These are phyloP conservation scores for Cygnus buccinator DNA, from an alignment of 2,113 vertebrate species.

Conservation along the genomic window DNA sequence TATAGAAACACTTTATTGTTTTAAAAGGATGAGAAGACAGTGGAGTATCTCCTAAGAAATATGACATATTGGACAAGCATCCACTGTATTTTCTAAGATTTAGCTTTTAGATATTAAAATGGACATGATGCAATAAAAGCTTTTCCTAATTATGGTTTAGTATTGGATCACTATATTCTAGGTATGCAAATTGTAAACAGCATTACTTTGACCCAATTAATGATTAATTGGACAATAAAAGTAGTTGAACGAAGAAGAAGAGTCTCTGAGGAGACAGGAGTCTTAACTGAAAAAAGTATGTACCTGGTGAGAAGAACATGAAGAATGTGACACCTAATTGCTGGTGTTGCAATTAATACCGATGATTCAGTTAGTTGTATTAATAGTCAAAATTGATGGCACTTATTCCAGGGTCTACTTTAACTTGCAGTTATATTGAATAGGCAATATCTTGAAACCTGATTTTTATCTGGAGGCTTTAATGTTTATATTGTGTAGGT, in stretches of 20 bases:
- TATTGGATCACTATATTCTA: background rate
- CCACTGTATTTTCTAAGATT: background rate
- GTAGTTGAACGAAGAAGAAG: background rate
- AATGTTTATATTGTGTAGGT: background rate
- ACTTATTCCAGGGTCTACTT: background rate
- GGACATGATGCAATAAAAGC: background rate
- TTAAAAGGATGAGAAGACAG: background rate
- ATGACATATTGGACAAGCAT: background rate
- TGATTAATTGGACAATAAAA: background rate
- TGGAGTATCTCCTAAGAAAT: background rate
- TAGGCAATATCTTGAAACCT: background rate
- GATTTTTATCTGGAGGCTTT: background rate
- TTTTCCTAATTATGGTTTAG: background rate
- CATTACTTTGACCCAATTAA: background rate
- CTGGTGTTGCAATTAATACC: background rate
- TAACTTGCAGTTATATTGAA: background rate
- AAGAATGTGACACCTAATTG: background rate
- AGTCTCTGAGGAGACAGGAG: background rate
- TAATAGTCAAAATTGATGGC: background rate
- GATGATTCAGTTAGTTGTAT: background rate
- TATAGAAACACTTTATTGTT: background rate
- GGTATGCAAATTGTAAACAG: background rate
- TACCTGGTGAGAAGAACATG: background rate
- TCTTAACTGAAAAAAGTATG: background rate
- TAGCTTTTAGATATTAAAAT: background rate